Evolutionary conservation across 2,797 vertebrate genomes (phyloP).

Genomic region (Leucoraja ocellata): DNA sequence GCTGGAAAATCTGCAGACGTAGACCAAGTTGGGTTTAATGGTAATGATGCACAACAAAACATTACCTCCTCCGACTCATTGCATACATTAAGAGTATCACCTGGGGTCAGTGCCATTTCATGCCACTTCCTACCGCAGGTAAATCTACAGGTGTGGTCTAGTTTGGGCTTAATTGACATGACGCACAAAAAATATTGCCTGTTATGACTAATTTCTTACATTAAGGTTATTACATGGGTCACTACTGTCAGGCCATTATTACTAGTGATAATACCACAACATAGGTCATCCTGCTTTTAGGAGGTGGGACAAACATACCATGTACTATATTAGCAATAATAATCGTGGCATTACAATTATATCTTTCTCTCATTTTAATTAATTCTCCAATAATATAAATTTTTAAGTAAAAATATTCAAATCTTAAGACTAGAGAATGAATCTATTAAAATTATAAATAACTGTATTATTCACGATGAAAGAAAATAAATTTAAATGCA

Average conservation of each 20-base stretch:
- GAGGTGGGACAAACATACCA: not conserved
- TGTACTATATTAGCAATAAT: not conserved
- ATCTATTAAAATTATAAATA: constrained; percentile 12
- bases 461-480: not conserved
- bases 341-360: not conserved
- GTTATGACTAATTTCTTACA: not conserved
- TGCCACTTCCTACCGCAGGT: not conserved
- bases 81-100: not conserved
- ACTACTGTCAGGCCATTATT: not conserved
- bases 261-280: no score
- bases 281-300: not conserved
- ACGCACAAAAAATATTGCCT: not conserved
- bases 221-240: not conserved
- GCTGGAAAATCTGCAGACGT: not conserved
- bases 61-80: not conserved
- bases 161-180: not conserved
- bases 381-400: not conserved
- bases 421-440: not conserved
- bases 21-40: not conserved
- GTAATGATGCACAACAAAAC: not conserved
- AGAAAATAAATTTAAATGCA: not conserved
- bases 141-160: not conserved
- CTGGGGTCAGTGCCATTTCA: no score
- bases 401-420: not conserved
- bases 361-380: not conserved